Base-by-base conservation (phyloP, 2,113 vertebrate species). In the Eretmodus cyanostictus region DNA sequence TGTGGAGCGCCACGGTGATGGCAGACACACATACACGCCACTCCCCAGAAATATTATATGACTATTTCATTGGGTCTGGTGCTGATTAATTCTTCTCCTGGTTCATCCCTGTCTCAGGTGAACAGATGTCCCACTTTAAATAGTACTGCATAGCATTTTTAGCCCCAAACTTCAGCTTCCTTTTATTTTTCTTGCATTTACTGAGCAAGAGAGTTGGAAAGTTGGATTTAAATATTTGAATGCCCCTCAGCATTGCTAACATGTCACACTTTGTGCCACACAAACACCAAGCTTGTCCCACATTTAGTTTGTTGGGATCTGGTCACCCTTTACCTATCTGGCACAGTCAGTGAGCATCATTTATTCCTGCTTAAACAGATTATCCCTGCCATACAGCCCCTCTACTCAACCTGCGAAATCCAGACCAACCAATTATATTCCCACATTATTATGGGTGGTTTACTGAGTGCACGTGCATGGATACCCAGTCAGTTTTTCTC, bases 1-100 rank as follows among this genome's bases (percentile, higher is more conserved):
- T 49, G 24, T 31, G 71, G 42, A 17, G 4, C 45, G 81, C 81
- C 81, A 79, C 63, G 19, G 88, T 81, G 80, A 89, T 73, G n/a
- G 61, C 14, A 17, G 34, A 73, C 71, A 68, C 86, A 45, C 51
- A 53, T 45, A 22, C 19, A 53, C 51, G 22, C 22, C 87, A 82
- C 76, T 61, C 82, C 80, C 14, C 59, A 38, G 92, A 94, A 89
- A 91, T 95, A 94, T 91, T 66, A 85, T 90, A 87, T 87, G 29
- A 89, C 63, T 71, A 54, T 85, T 86, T 83, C 71, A 10, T 49
- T 83, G 51, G 31, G 83, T 78, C 66, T 59, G 80, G 81, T 66
- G 83, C 85, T 82, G n/a, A 83, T 83, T 91, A 79, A 91, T 86
- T 94, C 81, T 84, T 86, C 27, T 89, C 73, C 76, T 89, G 53